These are phyloP conservation scores for Cataglyphis altisquamis DNA, from an alignment of 2,888 invertebrate species.

Conservation along the genomic window DNA sequence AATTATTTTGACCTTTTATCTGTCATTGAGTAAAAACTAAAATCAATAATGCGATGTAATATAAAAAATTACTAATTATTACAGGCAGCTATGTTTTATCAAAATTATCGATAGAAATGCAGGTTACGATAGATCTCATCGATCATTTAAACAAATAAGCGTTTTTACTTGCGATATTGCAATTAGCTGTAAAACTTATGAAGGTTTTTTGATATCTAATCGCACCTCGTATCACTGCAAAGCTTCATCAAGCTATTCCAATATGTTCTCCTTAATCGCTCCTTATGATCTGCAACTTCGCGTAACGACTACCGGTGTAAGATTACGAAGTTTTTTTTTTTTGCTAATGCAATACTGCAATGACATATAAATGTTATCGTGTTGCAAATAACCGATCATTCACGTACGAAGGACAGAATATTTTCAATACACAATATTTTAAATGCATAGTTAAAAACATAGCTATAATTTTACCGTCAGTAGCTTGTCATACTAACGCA, in stretches of 20 bases:
- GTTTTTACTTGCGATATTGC: slow-evolving; percentile 8
- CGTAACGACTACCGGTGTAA: slow-evolving; percentile 1
- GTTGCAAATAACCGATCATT: background rate
- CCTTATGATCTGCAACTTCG: slow-evolving; percentile 1
- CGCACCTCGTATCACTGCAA: background rate
- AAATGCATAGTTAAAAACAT: background rate
- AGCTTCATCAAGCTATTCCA: background rate
- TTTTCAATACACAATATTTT: background rate
- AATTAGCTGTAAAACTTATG: background rate
- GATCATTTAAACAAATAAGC: slow-evolving; percentile 17
- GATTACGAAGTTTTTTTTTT: slow-evolving; percentile 15
- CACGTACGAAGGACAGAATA: slow-evolving; percentile 8
- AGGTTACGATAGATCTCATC: background rate
- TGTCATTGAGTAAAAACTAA: slow-evolving; percentile 16
- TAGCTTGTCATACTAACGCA: background rate
- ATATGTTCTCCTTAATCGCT: background rate
- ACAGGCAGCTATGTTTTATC: slow-evolving; percentile 1
- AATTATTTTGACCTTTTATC: background rate
- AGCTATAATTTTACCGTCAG: background rate
- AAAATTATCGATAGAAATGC: slow-evolving; percentile 6
- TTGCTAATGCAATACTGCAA: background rate
- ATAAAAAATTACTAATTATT: slow-evolving; percentile 35
- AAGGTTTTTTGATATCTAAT: slow-evolving; percentile 42
- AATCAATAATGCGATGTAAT: slow-evolving; percentile 8
- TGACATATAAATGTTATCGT: slow-evolving; percentile 31